These are phyloP conservation scores for Ashinkailepas kermadecensis DNA, from an alignment of 2,888 invertebrate genomes.

Conservation along the genomic window DNA sequence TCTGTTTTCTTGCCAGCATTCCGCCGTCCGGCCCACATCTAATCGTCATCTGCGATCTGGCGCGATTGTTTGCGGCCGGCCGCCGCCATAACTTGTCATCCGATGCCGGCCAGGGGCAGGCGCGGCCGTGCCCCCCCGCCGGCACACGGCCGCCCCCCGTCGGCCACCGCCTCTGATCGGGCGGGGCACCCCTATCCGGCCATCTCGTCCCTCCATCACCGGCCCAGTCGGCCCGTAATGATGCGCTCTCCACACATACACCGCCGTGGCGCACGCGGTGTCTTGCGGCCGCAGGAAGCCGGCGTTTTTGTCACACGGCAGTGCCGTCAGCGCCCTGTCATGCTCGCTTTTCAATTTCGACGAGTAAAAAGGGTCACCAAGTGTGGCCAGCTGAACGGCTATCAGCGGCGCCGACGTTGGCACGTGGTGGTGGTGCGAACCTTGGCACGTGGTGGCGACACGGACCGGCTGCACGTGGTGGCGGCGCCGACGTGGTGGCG, in stretches of 20 bases:
- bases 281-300: too few relatives aligned
- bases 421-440: too few relatives aligned
- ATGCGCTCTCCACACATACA: neutral
- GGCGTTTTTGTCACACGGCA: neutral
- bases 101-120: neutral
- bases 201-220: neutral
- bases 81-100: neutral
- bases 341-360: neutral
- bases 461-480: too few relatives aligned
- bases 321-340: neutral
- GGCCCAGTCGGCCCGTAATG: neutral
- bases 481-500: neutral
- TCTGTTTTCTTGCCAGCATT: conserved; percentile 10
- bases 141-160: conserved; percentile 3
- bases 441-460: too few relatives aligned
- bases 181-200: neutral
- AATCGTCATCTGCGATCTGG: conserved; percentile 1
- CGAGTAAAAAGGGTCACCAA: neutral
- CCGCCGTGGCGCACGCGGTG: neutral
- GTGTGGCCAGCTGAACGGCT: too few relatives aligned
- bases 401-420: too few relatives aligned
- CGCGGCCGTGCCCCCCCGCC: neutral
- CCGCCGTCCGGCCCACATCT: neutral
- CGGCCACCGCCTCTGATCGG: conserved; percentile 15
- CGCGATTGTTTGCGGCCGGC: conserved; percentile 14